phyloP scores from a whole-genome alignment of 2,797 vertebrate species.

The Lophura swinhoii region DNA sequence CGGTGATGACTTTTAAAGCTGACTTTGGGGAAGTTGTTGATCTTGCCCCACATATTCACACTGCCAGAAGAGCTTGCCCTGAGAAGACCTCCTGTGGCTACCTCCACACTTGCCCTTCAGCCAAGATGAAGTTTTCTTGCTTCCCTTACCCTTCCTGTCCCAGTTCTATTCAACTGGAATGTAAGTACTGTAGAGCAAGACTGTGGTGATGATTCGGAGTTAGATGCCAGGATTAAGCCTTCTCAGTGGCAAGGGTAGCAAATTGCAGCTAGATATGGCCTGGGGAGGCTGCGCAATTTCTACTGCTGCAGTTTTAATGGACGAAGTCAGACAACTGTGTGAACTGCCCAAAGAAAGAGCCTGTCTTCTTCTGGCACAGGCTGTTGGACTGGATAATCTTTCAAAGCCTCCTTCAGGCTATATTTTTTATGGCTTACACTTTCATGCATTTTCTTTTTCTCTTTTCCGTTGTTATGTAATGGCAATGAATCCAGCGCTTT shows the following conservation, averaged over 20 bases:
- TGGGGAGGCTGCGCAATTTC: background rate
- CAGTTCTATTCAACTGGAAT: background rate
- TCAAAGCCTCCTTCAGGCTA: background rate
- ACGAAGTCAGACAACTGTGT: background rate
- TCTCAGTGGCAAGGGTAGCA: background rate
- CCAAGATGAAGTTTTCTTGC: background rate
- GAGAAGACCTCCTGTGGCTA: background rate
- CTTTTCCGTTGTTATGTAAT: background rate
- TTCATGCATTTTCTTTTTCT: background rate
- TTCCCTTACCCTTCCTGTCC: background rate
- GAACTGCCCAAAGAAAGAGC: background rate
- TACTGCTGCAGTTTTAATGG: background rate
- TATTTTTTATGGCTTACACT: background rate
- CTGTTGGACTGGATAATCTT: background rate
- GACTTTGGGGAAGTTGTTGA: background rate
- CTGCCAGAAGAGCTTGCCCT: background rate
- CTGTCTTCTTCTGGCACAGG: background rate
- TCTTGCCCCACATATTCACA: background rate
- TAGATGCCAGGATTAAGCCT: background rate
- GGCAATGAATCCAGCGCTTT: background rate
- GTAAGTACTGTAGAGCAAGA: background rate
- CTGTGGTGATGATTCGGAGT: background rate
- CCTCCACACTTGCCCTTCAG: background rate
- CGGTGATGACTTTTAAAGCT: background rate
- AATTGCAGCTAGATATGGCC: background rate